Evolutionary conservation across 2,888 invertebrate genomes (phyloP).

Genomic region (Meandrusa payeni): DNA sequence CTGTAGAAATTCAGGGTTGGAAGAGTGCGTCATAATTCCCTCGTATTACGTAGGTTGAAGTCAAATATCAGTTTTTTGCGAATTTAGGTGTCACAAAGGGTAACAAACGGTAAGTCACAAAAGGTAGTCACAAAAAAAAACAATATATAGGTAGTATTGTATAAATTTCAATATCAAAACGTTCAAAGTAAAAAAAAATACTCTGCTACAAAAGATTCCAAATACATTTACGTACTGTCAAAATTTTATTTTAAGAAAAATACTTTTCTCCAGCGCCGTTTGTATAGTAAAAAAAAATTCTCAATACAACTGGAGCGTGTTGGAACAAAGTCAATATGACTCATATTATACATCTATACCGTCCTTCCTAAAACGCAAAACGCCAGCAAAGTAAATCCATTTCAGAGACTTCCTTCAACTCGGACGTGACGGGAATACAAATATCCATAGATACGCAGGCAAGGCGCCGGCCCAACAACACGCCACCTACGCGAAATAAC

Average conservation of each 20-base stretch:
- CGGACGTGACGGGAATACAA: conserved; percentile 55
- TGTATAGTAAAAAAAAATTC: conserved; percentile 10
- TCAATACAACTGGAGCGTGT: not conserved
- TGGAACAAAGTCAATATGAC: conserved; percentile 21
- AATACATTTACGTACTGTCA: conserved; percentile 1
- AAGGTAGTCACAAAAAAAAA: too few species aligned
- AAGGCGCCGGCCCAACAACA: conserved; percentile 15
- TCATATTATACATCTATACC: conserved; percentile 17
- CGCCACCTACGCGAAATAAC: conserved; percentile 27
- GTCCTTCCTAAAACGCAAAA: conserved; percentile 31
- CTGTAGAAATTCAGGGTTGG: too few species aligned
- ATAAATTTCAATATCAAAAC: too few species aligned
- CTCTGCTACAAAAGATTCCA: not conserved
- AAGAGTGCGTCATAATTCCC: too few species aligned
- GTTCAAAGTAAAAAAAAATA: too few species aligned
- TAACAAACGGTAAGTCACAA: too few species aligned
- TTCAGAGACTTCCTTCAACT: conserved; percentile 41
- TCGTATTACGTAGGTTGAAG: too few species aligned
- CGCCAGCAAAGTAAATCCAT: conserved; percentile 43
- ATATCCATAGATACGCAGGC: conserved; percentile 32
- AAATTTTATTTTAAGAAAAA: conserved; percentile 13
- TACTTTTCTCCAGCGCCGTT: conserved; percentile 11
- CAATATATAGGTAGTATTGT: too few species aligned
- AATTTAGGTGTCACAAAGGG: too few species aligned
- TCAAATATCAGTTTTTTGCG: too few species aligned